Evolutionary conservation across 64 coral and sea anemone genomes (phyloP).

Genomic region (Stichodactyla mertensii): DNA sequence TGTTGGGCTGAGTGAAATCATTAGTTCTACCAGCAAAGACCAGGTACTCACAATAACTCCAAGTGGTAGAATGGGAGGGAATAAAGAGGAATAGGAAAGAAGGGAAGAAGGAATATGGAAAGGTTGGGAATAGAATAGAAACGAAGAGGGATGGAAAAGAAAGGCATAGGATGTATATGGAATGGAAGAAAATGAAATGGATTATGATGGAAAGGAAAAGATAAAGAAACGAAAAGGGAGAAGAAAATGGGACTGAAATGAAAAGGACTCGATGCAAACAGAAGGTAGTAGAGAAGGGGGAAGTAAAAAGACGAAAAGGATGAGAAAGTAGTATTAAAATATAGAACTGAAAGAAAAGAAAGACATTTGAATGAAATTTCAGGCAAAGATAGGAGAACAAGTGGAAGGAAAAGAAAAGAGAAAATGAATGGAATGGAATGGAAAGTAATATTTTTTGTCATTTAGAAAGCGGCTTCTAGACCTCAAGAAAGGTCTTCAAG

Average conservation of each 20-base stretch:
- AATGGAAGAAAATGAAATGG: neutral
- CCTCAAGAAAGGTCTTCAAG: neutral
- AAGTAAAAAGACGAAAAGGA: too few species aligned
- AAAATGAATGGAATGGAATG: neutral
- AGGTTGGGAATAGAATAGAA: too few species aligned
- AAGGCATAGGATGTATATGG: neutral
- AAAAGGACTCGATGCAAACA: neutral
- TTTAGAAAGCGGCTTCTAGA: too few species aligned
- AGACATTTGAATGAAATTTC: too few species aligned
- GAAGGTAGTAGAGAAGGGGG: too few species aligned
- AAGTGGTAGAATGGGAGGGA: neutral
- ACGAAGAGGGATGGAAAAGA: neutral
- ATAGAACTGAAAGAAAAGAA: too few species aligned
- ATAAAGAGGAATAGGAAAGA: neutral
- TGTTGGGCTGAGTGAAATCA: conserved; percentile 96
- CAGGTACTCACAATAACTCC: conserved; percentile 43
- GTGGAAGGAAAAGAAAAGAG: neutral
- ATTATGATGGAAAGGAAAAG: neutral
- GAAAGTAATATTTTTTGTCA: neutral
- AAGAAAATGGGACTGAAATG: neutral
- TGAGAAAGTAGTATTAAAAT: too few species aligned
- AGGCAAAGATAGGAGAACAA: neutral
- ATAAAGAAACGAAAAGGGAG: neutral
- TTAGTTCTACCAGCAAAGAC: conserved; percentile 89
- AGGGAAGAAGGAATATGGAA: too few species aligned